Conservation (phyloP, 2,888 invertebrate species). For the Drosophila siamana region DNA sequence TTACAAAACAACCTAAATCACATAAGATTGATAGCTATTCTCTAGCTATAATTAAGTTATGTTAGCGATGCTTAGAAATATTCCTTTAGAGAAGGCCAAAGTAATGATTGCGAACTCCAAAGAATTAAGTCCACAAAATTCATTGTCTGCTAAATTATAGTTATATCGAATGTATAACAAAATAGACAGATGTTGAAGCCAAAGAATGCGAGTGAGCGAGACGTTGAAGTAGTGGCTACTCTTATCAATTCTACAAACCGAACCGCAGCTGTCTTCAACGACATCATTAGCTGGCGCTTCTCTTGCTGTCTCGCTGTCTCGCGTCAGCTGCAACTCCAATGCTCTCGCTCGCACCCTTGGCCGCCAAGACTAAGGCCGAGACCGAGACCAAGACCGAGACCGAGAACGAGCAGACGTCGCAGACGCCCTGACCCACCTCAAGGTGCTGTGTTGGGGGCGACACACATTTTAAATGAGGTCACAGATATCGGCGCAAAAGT, state of each 20-base stretch:
- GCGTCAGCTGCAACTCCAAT: neutral
- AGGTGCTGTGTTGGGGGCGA: constrained; percentile 53
- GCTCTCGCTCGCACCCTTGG: constrained; percentile 28
- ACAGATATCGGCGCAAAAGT: constrained; percentile 76
- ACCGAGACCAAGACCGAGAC: neutral
- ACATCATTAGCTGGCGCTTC: neutral
- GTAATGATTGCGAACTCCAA: too few species aligned
- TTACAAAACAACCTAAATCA: too few species aligned
- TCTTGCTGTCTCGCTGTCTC: neutral
- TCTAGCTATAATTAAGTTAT: too few species aligned
- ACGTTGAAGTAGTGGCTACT: neutral
- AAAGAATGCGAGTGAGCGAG: neutral
- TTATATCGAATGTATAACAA: too few species aligned
- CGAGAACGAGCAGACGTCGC: neutral
- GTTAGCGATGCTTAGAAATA: too few species aligned
- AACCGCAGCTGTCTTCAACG: constrained; percentile 7
- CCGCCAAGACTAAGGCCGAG: constrained; percentile 37
- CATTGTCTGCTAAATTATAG: too few species aligned
- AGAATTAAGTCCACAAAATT: too few species aligned
- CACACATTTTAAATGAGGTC: constrained; percentile 80
- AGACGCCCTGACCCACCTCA: constrained; percentile 74
- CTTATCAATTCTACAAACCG: neutral
- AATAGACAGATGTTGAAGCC: too few species aligned
- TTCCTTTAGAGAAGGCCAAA: too few species aligned
- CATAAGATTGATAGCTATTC: too few species aligned